Base-by-base conservation (phyloP, 2,113 vertebrate genomes). In the Acanthisitta chloris region DNA sequence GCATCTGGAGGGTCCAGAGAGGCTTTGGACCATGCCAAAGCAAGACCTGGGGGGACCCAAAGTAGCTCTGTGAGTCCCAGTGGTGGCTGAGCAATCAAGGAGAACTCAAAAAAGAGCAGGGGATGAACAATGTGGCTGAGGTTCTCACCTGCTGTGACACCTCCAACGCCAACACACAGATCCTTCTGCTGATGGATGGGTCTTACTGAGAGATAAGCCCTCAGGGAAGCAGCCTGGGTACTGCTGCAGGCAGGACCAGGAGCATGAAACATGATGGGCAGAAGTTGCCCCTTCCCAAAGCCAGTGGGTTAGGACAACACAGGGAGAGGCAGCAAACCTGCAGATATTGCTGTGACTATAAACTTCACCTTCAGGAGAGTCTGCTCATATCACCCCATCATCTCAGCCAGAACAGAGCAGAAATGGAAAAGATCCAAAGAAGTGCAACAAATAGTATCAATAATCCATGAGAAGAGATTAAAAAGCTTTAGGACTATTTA, bases 401-500 rank as follows among this genome's bases (percentile, higher is more conserved):
- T 18, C 48, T n/a, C 87, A 42, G 71, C 73, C 77, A 69, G 40
- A 81, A 42, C 2, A 25, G 33, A 54, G 78, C 67, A 83, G 89
- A 43, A 94, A 65, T 85, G 90, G 95, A 92, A 92, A 93, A 94
- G 82, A 71, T 82, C 82, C 82, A 81, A 49, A 70, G 67, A 55
- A 92, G 48, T 18, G 93, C 88, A 94, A 94, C 95, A 97, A 92
- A 83, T 87, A 86, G 48, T 34, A 94, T 93, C 96, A 92, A 85
- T 91, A 92, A 94, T 94, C 92, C n/a, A 88, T 95, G 88, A 94
- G 85, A 69, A 80, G 76, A 38, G 81, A 96, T 90, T 82, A 79
- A 70, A 92, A 88, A 81, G 74, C 80, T 16, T 93, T 72, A 92
- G 43, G 51, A 46, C 57, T 82, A 57, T 70, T 90, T 78, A 36